Conservation (phyloP, 2,113 vertebrate genomes). For the Lepisosteus osseus region DNA sequence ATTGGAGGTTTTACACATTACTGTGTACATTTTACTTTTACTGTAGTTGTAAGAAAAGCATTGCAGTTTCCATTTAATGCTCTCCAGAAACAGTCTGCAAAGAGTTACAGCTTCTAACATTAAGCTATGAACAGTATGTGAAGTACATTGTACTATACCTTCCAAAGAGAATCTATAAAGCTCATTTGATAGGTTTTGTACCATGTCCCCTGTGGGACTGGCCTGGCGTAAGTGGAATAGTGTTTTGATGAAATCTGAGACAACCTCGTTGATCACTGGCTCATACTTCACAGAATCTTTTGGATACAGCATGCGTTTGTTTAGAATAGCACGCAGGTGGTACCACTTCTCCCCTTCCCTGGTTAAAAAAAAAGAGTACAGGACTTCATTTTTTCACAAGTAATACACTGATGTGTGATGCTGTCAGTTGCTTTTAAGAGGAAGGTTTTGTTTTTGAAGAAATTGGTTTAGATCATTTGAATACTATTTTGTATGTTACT, state of each 20-base stretch:
- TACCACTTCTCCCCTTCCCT: constrained; percentile 68
- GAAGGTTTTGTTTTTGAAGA: no score
- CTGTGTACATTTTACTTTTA: no score
- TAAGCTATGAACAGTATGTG: not conserved
- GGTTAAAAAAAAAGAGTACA: constrained; percentile 6
- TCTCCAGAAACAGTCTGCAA: no score
- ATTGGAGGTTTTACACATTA: no score
- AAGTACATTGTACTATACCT: constrained; percentile 41
- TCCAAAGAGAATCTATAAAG: constrained; percentile 69
- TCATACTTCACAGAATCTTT: constrained; percentile 57
- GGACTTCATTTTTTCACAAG: no score
- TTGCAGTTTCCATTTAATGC: no score
- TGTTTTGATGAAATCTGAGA: constrained; percentile 60
- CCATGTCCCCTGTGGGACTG: constrained; percentile 57
- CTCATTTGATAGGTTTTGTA: constrained; percentile 58
- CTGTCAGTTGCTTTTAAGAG: no score
- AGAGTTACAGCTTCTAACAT: no score
- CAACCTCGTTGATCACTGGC: constrained; percentile 47
- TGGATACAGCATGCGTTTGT: constrained; percentile 67
- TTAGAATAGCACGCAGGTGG: constrained; percentile 56
- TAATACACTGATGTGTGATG: no score
- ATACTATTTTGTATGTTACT: no score
- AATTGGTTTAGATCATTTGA: no score
- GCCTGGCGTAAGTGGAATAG: constrained; percentile 47
- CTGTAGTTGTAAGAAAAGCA: no score